Evolutionary conservation across 2,888 invertebrate genomes (phyloP).

Genomic region (Caenorhabditis drosophilae): DNA sequence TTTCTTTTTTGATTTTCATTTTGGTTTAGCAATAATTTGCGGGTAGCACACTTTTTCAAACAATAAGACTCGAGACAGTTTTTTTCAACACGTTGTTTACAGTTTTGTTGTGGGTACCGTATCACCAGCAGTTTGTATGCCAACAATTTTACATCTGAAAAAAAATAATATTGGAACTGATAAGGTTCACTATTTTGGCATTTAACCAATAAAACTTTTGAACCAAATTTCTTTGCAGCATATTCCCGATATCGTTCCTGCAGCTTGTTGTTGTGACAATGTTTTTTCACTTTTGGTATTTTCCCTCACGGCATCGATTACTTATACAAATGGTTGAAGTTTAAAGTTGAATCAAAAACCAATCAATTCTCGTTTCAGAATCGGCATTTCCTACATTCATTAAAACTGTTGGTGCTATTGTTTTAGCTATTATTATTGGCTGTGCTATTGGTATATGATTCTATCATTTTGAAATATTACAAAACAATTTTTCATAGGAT

Average conservation of each 20-base stretch:
- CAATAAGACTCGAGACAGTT: neutral
- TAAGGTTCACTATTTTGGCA: constrained; percentile 17
- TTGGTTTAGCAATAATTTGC: constrained; percentile 22
- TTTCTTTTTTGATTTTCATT: constrained; percentile 26
- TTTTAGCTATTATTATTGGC: constrained; percentile 33
- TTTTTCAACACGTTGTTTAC: neutral
- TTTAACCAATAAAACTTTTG: neutral
- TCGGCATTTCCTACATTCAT: constrained; percentile 11
- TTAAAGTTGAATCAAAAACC: neutral
- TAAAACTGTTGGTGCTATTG: constrained; percentile 27
- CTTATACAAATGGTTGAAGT: constrained; percentile 34
- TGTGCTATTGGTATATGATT: constrained; percentile 14
- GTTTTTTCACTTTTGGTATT: constrained; percentile 32
- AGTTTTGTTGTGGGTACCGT: constrained; percentile 39
- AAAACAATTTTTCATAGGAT: constrained; percentile 13
- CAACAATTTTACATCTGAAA: constrained; percentile 28
- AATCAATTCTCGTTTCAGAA: neutral
- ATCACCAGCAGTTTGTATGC: constrained; percentile 38
- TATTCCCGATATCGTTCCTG: constrained; percentile 37
- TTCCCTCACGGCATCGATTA: constrained; percentile 25
- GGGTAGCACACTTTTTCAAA: constrained; percentile 9
- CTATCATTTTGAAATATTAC: neutral
- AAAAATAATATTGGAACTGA: constrained; percentile 32
- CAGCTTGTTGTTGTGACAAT: constrained; percentile 38
- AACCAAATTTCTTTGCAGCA: constrained; percentile 15